Evolutionary conservation across 2,888 invertebrate genomes (phyloP), one percentile per base, ranked within the genome.

Genomic region (Pediacus dermestoides): DNA sequence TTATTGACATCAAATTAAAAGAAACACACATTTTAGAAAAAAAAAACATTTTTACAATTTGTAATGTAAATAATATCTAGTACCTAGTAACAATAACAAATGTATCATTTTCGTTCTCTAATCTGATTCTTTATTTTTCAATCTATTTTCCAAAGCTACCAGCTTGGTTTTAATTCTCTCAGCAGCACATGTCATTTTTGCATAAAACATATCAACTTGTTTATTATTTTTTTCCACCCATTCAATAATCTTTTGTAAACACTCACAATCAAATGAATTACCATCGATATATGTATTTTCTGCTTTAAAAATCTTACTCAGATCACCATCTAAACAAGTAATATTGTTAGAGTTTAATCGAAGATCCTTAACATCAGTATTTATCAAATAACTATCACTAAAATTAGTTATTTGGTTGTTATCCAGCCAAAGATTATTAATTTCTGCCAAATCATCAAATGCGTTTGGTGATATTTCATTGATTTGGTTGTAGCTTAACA

Each of bases 361-460:
- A 32, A 61, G 44, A 38, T 55, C 55, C 11, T 44, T 42, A 4
- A 60, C 40, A 4, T 47, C 25, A 1, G 55, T 40, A 3, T 42
- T 38, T 4, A 49, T 30, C n/a, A 59, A 42, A 3, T 55, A 34
- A 31, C 51, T 42, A 11, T 42, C 49, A 3, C 42, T 33, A 31
- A 56, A 52, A 6, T 35, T 35, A 9, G 48, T 43, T 18, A 61
- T 30, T 21, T 43, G 30, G 27, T 61, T 61, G 26, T 58, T 40
- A 36, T 60, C 58, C 27, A 61, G 35, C 59, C 58, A 60, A 26
- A 61, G 43, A 34, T 58, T 52, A 21, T 58, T 56, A 9, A 61
- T 48, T 34, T 46, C 46, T n/a, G 40, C 34, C 8, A 61, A 15
- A 13, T 50, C 54, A n/a, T 42, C 37, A 21, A 60, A 60, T 2